These are phyloP conservation scores for Diarsia rubi DNA, from an alignment of 2,888 invertebrate species.

Conservation along the genomic window DNA sequence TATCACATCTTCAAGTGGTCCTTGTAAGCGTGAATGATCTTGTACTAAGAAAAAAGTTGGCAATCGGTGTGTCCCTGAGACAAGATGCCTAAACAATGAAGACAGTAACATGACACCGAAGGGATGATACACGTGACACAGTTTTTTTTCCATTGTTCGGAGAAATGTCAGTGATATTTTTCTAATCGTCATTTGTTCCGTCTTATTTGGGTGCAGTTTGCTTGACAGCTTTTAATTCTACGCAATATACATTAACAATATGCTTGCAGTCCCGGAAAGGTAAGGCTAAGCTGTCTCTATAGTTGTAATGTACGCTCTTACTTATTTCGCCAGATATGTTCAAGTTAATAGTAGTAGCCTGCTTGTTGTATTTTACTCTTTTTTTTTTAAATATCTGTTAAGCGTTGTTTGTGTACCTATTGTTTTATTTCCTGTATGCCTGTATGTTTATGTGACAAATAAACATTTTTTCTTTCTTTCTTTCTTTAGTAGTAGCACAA, in stretches of 20 bases:
- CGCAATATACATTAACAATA: background rate
- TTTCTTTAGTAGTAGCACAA: no score
- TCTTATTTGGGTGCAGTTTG: constrained; percentile 19
- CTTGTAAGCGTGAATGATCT: constrained; percentile 62
- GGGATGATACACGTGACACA: constrained; percentile 54
- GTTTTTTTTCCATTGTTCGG: constrained; percentile 41
- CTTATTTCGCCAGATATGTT: background rate
- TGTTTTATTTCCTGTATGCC: no score
- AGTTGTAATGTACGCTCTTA: background rate
- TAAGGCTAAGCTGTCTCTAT: background rate
- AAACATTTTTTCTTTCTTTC: no score
- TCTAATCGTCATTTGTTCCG: background rate
- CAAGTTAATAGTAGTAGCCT: no score
- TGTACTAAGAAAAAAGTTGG: constrained; percentile 56
- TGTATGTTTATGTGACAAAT: no score
- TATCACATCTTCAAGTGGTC: constrained; percentile 59
- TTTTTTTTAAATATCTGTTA: no score
- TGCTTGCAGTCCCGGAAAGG: background rate
- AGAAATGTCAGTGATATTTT: constrained; percentile 26
- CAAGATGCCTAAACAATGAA: constrained; percentile 54
- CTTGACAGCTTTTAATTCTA: background rate
- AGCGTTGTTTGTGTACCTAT: no score
- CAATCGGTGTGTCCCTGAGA: constrained; percentile 48
- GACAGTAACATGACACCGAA: constrained; percentile 64
- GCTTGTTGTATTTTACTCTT: no score